Evolutionary conservation across 2,888 invertebrate species (phyloP).

Genomic region (Priapulus caudatus): DNA sequence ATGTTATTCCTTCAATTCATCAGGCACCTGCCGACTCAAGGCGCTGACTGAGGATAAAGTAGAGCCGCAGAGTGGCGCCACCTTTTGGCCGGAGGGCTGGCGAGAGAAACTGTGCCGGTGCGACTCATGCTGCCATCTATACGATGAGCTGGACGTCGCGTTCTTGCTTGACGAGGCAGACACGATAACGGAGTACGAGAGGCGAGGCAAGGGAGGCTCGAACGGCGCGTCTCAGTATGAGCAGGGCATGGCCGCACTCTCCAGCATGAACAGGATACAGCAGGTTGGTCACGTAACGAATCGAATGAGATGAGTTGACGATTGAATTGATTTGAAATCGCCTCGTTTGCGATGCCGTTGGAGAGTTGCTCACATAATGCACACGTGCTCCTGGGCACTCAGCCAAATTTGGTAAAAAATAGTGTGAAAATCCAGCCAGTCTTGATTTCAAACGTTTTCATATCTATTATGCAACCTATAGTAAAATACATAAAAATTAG

Average conservation of each 20-base stretch:
- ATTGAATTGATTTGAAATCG: too few species aligned
- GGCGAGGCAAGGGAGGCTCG: conserved; percentile 40
- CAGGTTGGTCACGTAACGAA: too few species aligned
- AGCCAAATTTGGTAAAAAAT: too few species aligned
- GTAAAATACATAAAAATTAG: too few species aligned
- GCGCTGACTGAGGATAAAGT: neutral
- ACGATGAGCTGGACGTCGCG: conserved; percentile 53
- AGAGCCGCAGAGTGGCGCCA: conserved; percentile 24
- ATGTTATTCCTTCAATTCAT: too few species aligned
- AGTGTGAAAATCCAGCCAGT: too few species aligned
- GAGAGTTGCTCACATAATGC: too few species aligned
- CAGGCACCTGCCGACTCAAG: neutral
- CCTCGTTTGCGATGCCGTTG: too few species aligned
- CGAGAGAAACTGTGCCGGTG: conserved; percentile 52
- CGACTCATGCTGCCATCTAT: conserved; percentile 47
- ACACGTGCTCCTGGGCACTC: conserved; percentile 60
- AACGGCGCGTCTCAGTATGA: conserved; percentile 48
- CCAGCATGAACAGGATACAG: conserved; percentile 63
- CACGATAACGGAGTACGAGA: conserved; percentile 57
- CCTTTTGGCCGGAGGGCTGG: conserved; percentile 45
- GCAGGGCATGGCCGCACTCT: conserved; percentile 60
- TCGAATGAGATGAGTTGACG: too few species aligned
- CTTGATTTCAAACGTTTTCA: too few species aligned
- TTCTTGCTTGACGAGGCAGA: conserved; percentile 69
- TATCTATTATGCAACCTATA: too few species aligned